Evolutionary conservation across 1,140 invertebrate genomes (phyloP), one percentile per base, ranked within the genome.

Genomic region (Philopotamus ludificatus): DNA sequence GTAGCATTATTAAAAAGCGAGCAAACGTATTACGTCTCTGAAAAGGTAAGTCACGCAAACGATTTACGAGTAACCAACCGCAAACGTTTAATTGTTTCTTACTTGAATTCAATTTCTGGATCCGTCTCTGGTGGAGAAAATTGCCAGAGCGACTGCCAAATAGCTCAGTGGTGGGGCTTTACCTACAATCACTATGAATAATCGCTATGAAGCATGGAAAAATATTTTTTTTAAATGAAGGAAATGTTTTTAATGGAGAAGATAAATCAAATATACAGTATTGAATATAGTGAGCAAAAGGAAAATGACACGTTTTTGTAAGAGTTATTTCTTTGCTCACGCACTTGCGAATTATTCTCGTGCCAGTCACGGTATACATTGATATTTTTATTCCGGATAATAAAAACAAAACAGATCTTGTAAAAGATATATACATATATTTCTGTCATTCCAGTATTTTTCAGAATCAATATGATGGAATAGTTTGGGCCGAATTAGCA

Each of bases 1-100:
- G 63, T 65, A 65, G 63, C 54, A 57, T 65, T 65, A 65, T 65
- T 65, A 65, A 65, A 65, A 65, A 65, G 53, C 42, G 50, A 45
- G 53, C 57, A 57, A 64, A 65, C 45, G 63, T 54, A 49, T 58
- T 65, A 49, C 63, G 54, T 65, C 63, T 65, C 55, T 16, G 53
- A 23, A 34, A 39, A 34, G 42, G 53, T 49, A 57, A 57, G 63
- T 65, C 63, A 65, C 63, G 63, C 54, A 47, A 50, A 47, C 63
- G 63, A 65, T 65, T 65, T 65, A 65, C 63, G 63, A 65, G 63
- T 45, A 50, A 65, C 63, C 63, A 50, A 65, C 63, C 63, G 50
- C 63, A 57, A 65, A 57, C 47, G 54, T 44, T 50, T 65, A 65
- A 65, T 65, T 65, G 63, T 65, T 65, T 57, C 63, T 47, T 8